Percentiles rank a stretch among this genome's conserved stretches.
phyloP scores from a whole-genome alignment of 2,113 vertebrate species.

The Takifugu bimaculatus region DNA sequence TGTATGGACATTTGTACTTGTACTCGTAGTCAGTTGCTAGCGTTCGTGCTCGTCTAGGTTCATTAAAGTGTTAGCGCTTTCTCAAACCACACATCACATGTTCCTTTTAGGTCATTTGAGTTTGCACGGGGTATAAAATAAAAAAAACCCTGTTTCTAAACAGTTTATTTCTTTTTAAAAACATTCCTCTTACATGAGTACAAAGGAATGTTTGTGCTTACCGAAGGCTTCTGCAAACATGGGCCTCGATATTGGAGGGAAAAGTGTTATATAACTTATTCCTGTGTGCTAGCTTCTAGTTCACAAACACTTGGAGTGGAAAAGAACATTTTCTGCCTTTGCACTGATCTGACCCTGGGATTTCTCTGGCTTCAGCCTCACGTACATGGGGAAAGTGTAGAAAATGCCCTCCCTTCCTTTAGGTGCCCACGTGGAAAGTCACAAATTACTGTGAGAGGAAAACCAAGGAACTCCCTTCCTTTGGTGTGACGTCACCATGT shows the following conservation, averaged over 20 bases:
- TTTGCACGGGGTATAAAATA: too few species aligned
- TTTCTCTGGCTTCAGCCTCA: conserved; percentile 40
- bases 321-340: conserved; percentile 40
- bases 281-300: conserved; percentile 7
- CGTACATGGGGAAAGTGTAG: conserved; percentile 30
- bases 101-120: too few species aligned
- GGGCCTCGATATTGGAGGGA: background rate
- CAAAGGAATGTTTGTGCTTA: background rate
- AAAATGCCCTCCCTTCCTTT: conserved; percentile 54
- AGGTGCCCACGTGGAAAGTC: conserved; percentile 27
- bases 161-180: too few species aligned
- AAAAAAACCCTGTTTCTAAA: too few species aligned
- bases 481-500: conserved; percentile 13
- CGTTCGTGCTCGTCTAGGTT: too few species aligned
- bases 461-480: conserved; percentile 52
- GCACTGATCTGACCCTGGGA: conserved; percentile 23
- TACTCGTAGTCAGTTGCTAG: too few species aligned
- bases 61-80: too few species aligned
- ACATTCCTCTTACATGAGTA: too few species aligned
- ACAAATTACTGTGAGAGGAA: conserved; percentile 45
- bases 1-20: too few species aligned
- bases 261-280: conserved; percentile 32
- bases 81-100: too few species aligned
- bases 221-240: background rate
- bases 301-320: conserved; percentile 30